phyloP scores from a whole-genome alignment of 1,140 invertebrate genomes.

The Diorhabda sublineata region DNA sequence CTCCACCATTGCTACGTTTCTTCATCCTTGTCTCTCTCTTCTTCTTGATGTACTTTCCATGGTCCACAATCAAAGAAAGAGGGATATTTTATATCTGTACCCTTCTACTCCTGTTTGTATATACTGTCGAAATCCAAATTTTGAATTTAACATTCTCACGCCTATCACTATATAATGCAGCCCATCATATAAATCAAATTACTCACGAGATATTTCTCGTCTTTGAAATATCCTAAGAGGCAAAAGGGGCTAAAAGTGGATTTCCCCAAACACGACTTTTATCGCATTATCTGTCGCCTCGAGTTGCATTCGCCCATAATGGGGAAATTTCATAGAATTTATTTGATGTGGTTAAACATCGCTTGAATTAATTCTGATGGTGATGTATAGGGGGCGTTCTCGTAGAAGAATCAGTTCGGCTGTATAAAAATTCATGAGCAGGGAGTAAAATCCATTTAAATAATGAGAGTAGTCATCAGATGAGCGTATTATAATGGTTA shows the following conservation, averaged over 20 bases:
- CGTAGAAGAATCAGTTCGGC: neutral
- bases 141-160: neutral
- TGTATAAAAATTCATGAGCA: neutral
- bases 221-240: slow-evolving; percentile 3
- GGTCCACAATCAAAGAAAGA: too few species aligned
- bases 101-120: too few species aligned
- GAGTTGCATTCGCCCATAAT: slow-evolving; percentile 12
- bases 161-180: neutral
- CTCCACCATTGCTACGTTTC: too few species aligned
- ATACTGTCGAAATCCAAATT: too few species aligned
- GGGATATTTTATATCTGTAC: too few species aligned
- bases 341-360: slow-evolving; percentile 2
- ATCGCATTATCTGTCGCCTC: slow-evolving; percentile 14
- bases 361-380: slow-evolving; percentile 2
- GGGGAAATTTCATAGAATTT: slow-evolving; percentile 8
- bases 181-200: slow-evolving; percentile 8
- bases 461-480: neutral
- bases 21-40: too few species aligned
- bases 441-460: neutral
- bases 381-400: neutral
- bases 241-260: slow-evolving; percentile 10
- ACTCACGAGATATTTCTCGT: slow-evolving; percentile 4
- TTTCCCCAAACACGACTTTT: slow-evolving; percentile 13
- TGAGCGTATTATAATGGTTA: too few species aligned
- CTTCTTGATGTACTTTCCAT: too few species aligned